These are phyloP conservation scores for Cavia aperea DNA, from an alignment of 2,113 vertebrate species.

Conservation along the genomic window DNA sequence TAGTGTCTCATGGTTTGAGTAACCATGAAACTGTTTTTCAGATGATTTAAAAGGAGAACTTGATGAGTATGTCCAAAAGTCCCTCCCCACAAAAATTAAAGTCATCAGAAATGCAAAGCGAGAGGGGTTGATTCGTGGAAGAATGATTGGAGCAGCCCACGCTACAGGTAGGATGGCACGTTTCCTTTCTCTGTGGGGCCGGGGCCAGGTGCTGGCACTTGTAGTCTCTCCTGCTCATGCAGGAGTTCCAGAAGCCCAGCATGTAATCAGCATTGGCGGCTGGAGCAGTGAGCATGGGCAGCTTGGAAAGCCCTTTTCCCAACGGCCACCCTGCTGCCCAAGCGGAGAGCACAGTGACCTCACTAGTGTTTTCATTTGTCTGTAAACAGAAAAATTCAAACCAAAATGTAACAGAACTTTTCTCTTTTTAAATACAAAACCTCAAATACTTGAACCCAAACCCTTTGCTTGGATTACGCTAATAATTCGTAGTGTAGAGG, in stretches of 20 bases:
- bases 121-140: slow-evolving; percentile 93
- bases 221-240: neutral
- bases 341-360: neutral
- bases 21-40: slow-evolving; percentile 66
- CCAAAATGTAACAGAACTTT: neutral
- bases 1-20: neutral
- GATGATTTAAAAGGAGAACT: slow-evolving; percentile 90
- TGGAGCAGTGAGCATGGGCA: fast-evolving
- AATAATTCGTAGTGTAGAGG: neutral
- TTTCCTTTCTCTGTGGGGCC: fast-evolving
- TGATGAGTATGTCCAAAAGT: slow-evolving; percentile 79
- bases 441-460: neutral
- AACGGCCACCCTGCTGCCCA: neutral
- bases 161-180: slow-evolving; percentile 80
- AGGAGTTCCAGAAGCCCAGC: too few species aligned
- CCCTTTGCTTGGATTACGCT: neutral
- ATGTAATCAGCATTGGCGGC: too few species aligned
- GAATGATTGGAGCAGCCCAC: slow-evolving; percentile 94
- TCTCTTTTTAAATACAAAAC: neutral
- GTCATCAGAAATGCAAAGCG: slow-evolving; percentile 88
- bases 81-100: slow-evolving; percentile 82
- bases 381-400: neutral
- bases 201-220: neutral
- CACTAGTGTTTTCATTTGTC: neutral
- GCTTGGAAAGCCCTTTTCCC: neutral